A percentile compares a stretch with the other conserved stretches of the same genome.
phyloP scores from a whole-genome alignment of 2,888 invertebrate genomes.

The Xanthia togata region DNA sequence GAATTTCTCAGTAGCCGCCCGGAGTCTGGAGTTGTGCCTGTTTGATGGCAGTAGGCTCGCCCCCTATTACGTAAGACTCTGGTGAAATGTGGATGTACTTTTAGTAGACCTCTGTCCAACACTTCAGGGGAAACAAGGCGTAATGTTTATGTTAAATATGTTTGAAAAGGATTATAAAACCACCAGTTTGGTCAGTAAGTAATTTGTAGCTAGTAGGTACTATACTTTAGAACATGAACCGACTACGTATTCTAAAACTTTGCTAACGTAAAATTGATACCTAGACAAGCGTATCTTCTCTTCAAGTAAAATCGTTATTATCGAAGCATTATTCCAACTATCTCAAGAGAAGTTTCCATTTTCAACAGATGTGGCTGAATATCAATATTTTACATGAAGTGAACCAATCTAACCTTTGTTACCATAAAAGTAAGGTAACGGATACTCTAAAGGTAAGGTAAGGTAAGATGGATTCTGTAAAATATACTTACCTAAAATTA shows the following conservation, averaged over 20 bases:
- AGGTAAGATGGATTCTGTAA: not conserved
- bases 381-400: conserved; percentile 20
- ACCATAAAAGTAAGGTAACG: conserved; percentile 21
- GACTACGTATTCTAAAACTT: not conserved
- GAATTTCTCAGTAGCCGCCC: too few relatives aligned
- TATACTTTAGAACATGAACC: too few relatives aligned
- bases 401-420: not conserved
- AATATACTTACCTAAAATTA: not conserved
- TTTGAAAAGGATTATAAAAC: too few relatives aligned
- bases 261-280: not conserved
- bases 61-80: too few relatives aligned
- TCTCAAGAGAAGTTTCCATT: not conserved
- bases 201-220: too few relatives aligned
- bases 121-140: too few relatives aligned
- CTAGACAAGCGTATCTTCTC: not conserved
- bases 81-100: too few relatives aligned
- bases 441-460: not conserved
- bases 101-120: too few relatives aligned
- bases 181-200: too few relatives aligned
- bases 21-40: too few relatives aligned
- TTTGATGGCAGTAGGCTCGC: too few relatives aligned
- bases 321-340: not conserved
- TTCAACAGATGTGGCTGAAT: not conserved
- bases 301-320: conserved; percentile 1
- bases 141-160: too few relatives aligned